phyloP scores from a whole-genome alignment of 2,113 vertebrate genomes.

The Archocentrus centrarchus region DNA sequence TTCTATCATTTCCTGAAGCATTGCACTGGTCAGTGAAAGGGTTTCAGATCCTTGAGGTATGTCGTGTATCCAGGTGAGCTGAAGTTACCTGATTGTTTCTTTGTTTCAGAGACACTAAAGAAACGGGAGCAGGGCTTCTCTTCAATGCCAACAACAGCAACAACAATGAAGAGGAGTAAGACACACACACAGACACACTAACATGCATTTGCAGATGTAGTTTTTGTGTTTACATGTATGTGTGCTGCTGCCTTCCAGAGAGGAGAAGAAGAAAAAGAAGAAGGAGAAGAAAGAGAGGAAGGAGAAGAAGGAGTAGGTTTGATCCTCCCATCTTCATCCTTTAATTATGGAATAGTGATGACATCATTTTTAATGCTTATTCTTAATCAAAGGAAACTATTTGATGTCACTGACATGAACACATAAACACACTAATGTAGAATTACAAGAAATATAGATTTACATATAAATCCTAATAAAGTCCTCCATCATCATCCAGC shows the following conservation, averaged over 20 bases:
- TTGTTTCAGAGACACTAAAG: slow-evolving; percentile 11
- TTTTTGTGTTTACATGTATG: background rate
- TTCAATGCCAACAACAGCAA: slow-evolving; percentile 93
- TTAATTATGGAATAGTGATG: too few relatives aligned
- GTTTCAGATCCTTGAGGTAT: background rate
- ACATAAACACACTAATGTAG: too few relatives aligned
- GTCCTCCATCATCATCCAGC: too few relatives aligned
- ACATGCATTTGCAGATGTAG: background rate
- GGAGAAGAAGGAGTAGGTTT: slow-evolving; percentile 67
- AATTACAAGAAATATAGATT: background rate
- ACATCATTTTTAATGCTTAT: too few relatives aligned
- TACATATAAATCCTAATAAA: background rate
- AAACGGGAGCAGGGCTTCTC: slow-evolving; percentile 67
- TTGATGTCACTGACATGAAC: background rate
- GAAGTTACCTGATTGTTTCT: background rate
- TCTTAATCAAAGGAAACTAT: background rate
- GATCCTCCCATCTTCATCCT: background rate
- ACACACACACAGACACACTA: slow-evolving; percentile 7
- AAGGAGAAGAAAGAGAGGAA: slow-evolving; percentile 69
- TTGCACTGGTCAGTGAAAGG: background rate
- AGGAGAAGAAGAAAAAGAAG: slow-evolving; percentile 72
- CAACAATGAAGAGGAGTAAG: slow-evolving; percentile 89
- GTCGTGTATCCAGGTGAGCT: background rate
- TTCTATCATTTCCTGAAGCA: background rate
- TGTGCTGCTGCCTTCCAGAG: slow-evolving; percentile 49